Conservation (phyloP, 1,140 invertebrate species). For the Apis cerana region DNA sequence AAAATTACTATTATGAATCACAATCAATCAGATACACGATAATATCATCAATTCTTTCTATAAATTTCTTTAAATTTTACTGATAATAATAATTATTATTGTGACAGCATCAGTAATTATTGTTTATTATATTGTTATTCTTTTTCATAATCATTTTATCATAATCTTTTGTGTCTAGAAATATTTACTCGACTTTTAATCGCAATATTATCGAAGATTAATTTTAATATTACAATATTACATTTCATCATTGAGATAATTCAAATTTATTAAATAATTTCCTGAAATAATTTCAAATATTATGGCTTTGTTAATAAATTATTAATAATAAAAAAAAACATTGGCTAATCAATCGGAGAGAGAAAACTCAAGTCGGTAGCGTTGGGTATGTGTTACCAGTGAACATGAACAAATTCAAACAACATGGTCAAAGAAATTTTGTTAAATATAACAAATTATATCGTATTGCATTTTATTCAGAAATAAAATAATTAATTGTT, state of each 20-base stretch:
- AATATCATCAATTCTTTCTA: slow-evolving; percentile 5
- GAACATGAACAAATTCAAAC: not conserved
- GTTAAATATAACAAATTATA: too few species aligned
- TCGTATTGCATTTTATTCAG: too few species aligned
- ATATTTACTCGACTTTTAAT: not conserved
- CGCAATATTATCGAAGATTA: not conserved
- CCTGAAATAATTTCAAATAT: too few species aligned
- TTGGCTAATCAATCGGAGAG: too few species aligned
- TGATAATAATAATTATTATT: not conserved
- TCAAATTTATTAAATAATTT: too few species aligned
- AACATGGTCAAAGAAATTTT: not conserved
- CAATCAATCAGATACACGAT: not conserved
- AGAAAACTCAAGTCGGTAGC: too few species aligned
- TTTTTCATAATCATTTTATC: not conserved
- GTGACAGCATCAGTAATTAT: not conserved
- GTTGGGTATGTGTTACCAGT: too few species aligned
- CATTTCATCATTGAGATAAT: too few species aligned
- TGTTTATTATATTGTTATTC: not conserved
- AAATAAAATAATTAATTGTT: too few species aligned
- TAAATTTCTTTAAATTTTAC: not conserved
- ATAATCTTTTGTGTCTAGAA: not conserved
- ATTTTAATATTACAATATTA: too few species aligned
- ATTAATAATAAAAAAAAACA: too few species aligned
- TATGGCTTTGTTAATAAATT: too few species aligned
- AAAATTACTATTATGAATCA: not conserved